These are phyloP conservation scores for Trematomus bernacchii DNA, from an alignment of 2,797 vertebrate genomes.

Conservation along the genomic window DNA sequence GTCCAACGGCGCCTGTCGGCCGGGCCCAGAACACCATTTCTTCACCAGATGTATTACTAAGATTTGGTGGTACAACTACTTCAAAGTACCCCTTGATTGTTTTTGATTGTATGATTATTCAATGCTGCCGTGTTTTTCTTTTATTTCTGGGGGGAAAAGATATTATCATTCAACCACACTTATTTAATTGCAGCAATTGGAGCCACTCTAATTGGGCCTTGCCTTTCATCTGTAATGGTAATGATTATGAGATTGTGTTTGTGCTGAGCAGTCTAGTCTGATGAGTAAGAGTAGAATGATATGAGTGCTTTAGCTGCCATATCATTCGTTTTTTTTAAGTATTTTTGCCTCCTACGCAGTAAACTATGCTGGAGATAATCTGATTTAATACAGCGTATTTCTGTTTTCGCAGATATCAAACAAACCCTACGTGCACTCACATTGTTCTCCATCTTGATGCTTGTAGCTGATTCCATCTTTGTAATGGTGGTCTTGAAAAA, in stretches of 20 bases:
- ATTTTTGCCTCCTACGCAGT: constrained; percentile 26
- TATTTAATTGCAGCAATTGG: constrained; percentile 91
- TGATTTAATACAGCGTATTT: constrained; percentile 46
- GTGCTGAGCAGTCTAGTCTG: constrained; percentile 79
- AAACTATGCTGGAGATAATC: constrained; percentile 17
- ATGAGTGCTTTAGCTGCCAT: constrained; percentile 42
- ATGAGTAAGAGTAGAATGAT: constrained; percentile 73
- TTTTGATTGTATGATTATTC: constrained; percentile 90
- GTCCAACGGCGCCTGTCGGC: constrained; percentile 84
- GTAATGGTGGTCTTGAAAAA: constrained; percentile 79
- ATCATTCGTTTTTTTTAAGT: constrained; percentile 31
- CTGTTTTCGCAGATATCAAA: constrained; percentile 45
- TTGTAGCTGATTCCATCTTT: constrained; percentile 76
- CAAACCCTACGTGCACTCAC: constrained; percentile 50
- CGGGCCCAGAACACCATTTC: constrained; percentile 81
- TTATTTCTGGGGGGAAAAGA: constrained; percentile 86
- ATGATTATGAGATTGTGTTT: constrained; percentile 88
- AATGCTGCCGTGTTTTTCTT: constrained; percentile 85
- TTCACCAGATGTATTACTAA: constrained; percentile 84
- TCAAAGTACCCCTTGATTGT: constrained; percentile 87
- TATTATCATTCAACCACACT: constrained; percentile 91
- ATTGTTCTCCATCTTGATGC: constrained; percentile 68
- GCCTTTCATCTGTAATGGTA: constrained; percentile 90
- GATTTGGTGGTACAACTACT: constrained; percentile 84
- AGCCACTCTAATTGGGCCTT: constrained; percentile 85